A percentile compares a stretch with the other conserved stretches of the same genome.
Conservation (phyloP, 2,888 invertebrate genomes). For the Phytoseiulus persimilis region DNA sequence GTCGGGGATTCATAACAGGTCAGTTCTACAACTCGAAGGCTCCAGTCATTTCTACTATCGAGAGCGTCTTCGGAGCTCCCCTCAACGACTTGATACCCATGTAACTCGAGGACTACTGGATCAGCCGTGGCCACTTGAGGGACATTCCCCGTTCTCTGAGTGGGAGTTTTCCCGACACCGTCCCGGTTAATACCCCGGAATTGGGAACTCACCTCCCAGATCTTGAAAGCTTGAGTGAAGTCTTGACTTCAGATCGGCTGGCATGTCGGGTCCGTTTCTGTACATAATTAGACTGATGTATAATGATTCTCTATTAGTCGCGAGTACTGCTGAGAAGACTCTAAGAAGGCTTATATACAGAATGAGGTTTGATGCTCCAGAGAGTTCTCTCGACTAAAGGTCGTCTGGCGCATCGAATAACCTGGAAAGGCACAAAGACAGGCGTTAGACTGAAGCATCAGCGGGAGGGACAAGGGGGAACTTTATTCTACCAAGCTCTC, state of each 20-base stretch:
- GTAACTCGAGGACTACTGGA: too few relatives aligned
- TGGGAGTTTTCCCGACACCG: too few relatives aligned
- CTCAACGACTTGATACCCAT: too few relatives aligned
- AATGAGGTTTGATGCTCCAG: background rate
- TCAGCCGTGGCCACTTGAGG: too few relatives aligned
- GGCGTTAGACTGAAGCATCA: background rate
- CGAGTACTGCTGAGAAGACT: background rate
- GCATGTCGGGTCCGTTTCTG: slow-evolving; percentile 23
- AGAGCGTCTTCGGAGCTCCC: too few relatives aligned
- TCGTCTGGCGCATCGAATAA: background rate
- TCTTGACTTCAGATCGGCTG: slow-evolving; percentile 28
- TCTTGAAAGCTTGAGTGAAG: slow-evolving; percentile 24
- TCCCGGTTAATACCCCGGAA: background rate
- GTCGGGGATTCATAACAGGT: too few relatives aligned
- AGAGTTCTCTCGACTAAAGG: background rate
- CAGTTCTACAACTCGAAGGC: too few relatives aligned
- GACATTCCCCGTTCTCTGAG: too few relatives aligned
- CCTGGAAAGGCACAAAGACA: background rate
- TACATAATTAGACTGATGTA: background rate
- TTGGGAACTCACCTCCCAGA: background rate
- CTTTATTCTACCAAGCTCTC: too few relatives aligned
- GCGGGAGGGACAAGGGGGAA: background rate
- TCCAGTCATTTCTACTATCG: too few relatives aligned
- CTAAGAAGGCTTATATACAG: background rate
- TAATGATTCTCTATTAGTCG: background rate